Percentiles rank a stretch among this genome's conserved stretches.
Evolutionary conservation across 2,888 invertebrate genomes (phyloP).

Genomic region (Steinernema scapterisci): DNA sequence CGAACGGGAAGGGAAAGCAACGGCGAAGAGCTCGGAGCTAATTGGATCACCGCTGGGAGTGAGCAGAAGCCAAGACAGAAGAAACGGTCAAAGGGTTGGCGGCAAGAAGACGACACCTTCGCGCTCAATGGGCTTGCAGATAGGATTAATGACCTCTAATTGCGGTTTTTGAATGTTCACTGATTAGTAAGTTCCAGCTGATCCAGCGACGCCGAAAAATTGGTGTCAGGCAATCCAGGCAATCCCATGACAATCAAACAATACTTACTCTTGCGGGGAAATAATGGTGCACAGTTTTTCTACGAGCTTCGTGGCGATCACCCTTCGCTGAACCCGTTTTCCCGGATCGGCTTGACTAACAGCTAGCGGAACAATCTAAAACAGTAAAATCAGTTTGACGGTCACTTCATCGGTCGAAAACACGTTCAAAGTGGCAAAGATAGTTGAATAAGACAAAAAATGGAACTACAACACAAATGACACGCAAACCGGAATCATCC

Average conservation of each 20-base stretch:
- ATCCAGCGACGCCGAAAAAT: no score
- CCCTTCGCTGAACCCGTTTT: constrained; percentile 59
- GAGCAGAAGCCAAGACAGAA: background rate
- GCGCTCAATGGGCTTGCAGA: no score
- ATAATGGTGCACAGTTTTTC: constrained; percentile 60
- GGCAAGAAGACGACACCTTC: background rate
- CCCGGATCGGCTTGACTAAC: constrained; percentile 59
- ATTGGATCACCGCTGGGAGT: background rate
- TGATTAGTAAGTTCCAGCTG: no score
- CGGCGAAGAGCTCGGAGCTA: background rate
- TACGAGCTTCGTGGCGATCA: constrained; percentile 62
- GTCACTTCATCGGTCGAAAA: background rate
- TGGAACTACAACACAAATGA: background rate
- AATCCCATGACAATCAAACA: background rate
- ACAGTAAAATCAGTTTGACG: background rate
- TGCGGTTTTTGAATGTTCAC: no score
- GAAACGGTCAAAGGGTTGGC: background rate
- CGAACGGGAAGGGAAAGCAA: constrained; percentile 1
- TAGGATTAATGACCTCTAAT: no score
- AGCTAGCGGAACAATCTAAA: constrained; percentile 63
- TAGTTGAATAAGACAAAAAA: background rate
- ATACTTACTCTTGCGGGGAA: constrained; percentile 55
- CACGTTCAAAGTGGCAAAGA: background rate
- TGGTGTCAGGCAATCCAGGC: no score
- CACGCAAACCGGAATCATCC: constrained; percentile 22